Evolutionary conservation across 1,140 invertebrate genomes (phyloP).

Genomic region (Pygmarrhopalites habei): DNA sequence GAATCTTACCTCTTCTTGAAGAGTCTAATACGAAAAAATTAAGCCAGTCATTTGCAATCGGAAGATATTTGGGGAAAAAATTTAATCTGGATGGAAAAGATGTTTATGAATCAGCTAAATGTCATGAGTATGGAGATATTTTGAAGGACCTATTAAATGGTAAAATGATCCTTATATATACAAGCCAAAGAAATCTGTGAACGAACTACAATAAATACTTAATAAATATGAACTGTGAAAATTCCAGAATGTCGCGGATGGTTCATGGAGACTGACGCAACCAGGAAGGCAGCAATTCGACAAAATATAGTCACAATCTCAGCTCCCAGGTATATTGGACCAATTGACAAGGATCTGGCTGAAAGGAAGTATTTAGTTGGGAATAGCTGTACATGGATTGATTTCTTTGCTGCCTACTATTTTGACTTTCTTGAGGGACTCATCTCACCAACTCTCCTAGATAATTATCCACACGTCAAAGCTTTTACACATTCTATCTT

Average conservation of each 20-base stretch:
- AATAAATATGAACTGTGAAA: neutral
- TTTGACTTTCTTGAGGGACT: neutral
- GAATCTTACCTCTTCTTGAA: conserved; percentile 7
- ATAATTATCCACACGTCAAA: conserved; percentile 7
- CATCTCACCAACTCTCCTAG: neutral
- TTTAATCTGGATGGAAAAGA: conserved; percentile 37
- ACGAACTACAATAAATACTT: neutral
- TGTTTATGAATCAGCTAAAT: conserved; percentile 52
- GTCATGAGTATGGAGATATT: conserved; percentile 50
- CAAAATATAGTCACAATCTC: neutral
- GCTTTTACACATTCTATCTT: neutral
- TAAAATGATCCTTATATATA: no score
- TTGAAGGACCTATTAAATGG: conserved; percentile 7
- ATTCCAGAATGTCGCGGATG: neutral
- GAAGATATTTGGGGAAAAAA: conserved; percentile 13
- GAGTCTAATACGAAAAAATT: conserved; percentile 6
- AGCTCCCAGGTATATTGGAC: conserved; percentile 13
- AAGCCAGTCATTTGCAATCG: conserved; percentile 1
- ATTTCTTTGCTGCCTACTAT: conserved; percentile 9
- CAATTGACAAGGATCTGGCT: neutral
- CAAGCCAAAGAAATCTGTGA: neutral
- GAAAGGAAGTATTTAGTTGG: conserved; percentile 18
- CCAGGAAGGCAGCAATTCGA: neutral
- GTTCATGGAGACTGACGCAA: neutral
- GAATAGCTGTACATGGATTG: conserved; percentile 18